Conservation (phyloP, 2,113 vertebrate genomes). For the Saccopteryx leptura region DNA sequence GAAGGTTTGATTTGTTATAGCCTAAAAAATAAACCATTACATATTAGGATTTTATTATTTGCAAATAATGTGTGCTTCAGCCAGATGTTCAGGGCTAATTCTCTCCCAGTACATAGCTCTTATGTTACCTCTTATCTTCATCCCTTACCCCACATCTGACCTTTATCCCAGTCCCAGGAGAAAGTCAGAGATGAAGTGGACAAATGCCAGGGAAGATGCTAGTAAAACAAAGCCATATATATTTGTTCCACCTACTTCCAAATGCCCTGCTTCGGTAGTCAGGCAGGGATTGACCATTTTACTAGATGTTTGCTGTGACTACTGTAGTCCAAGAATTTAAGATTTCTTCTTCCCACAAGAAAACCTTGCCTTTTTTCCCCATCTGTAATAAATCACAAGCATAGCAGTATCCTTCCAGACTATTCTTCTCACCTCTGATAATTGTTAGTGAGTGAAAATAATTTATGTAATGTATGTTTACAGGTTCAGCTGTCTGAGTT, state of each 20-base stretch:
- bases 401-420: not conserved
- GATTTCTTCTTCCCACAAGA: not conserved
- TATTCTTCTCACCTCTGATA: slow-evolving; percentile 33
- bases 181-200: not conserved
- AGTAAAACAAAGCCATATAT: not conserved
- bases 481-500: not conserved
- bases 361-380: not conserved
- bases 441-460: not conserved
- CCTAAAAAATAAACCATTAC: not conserved
- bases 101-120: not conserved
- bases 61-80: not conserved
- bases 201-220: not conserved
- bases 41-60: slow-evolving; percentile 8
- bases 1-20: slow-evolving; percentile 39
- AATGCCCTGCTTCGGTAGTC: not conserved
- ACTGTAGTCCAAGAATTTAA: not conserved
- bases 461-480: not conserved
- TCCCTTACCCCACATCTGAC: not conserved
- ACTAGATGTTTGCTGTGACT: not conserved
- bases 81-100: not conserved
- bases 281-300: not conserved
- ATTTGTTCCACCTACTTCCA: not conserved
- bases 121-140: not conserved
- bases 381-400: not conserved
- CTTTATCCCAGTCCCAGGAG: not conserved